These are phyloP conservation scores for Sebastes nivosus DNA, from an alignment of 2,797 vertebrate genomes.

Conservation along the genomic window DNA sequence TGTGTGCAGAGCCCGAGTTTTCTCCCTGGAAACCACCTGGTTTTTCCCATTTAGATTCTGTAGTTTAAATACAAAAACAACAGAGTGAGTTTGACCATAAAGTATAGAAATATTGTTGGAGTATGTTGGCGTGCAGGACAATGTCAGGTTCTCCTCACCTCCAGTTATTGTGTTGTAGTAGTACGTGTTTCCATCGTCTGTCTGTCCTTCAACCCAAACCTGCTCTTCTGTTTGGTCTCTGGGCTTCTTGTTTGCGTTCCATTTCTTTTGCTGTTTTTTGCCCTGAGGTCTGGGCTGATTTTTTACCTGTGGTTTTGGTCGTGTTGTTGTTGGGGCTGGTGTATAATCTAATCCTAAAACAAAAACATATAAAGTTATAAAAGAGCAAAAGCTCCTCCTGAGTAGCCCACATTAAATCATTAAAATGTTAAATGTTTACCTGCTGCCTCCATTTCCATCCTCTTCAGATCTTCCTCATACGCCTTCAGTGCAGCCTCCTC, in stretches of 20 bases:
- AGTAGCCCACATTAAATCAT: background rate
- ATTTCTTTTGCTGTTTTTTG: constrained; percentile 56
- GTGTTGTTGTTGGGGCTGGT: constrained; percentile 3
- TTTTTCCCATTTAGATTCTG: constrained; percentile 93
- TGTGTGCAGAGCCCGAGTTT: constrained; percentile 42
- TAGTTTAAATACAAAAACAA: background rate
- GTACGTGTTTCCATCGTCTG: constrained; percentile 87
- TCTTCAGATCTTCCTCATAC: constrained; percentile 94
- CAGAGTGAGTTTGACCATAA: background rate
- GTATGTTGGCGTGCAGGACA: background rate
- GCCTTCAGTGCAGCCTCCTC: constrained; percentile 94
- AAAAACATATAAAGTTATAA: background rate
- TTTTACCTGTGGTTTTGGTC: background rate
- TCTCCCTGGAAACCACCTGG: constrained; percentile 83
- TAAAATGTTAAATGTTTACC: constrained; percentile 50
- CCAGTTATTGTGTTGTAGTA: constrained; percentile 91
- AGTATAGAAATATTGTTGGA: too few species aligned
- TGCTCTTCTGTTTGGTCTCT: constrained; percentile 19
- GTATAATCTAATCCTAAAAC: constrained; percentile 30
- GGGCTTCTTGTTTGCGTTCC: constrained; percentile 48
- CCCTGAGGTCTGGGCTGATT: background rate
- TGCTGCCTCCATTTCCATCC: constrained; percentile 83
- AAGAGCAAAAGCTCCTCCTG: background rate
- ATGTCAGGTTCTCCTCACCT: constrained; percentile 78
- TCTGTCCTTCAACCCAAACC: constrained; percentile 87